Evolutionary conservation across 2,888 invertebrate genomes (phyloP).

Genomic region (Agrotis exclamationis): DNA sequence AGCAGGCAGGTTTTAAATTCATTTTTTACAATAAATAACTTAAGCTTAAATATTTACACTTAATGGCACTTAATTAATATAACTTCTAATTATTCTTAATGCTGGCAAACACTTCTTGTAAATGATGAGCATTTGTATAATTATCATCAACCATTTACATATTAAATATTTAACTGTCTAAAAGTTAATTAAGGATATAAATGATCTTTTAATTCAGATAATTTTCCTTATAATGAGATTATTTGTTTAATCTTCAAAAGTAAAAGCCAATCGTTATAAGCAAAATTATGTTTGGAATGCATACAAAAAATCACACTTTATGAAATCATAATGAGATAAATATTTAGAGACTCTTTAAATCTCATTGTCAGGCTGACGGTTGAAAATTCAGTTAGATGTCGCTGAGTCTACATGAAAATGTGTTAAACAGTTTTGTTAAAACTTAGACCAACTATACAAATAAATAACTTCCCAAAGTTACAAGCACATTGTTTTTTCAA

Average conservation of each 20-base stretch:
- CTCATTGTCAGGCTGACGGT: neutral
- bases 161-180: no score
- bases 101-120: neutral
- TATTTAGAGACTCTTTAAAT: neutral
- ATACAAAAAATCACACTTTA: neutral
- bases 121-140: neutral
- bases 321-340: neutral
- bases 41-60: constrained; percentile 18
- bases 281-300: neutral
- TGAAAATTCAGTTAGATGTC: no score
- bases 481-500: neutral
- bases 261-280: neutral
- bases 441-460: neutral
- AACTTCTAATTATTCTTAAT: neutral
- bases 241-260: neutral
- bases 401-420: no score
- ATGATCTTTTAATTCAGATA: neutral
- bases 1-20: neutral
- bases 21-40: constrained; percentile 13
- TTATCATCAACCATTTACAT: neutral
- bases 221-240: neutral
- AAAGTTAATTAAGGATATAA: constrained; percentile 4
- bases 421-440: neutral
- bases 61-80: neutral
- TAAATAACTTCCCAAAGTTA: no score